Conservation (phyloP, 2,797 vertebrate species). For the Manis crassicaudata region DNA sequence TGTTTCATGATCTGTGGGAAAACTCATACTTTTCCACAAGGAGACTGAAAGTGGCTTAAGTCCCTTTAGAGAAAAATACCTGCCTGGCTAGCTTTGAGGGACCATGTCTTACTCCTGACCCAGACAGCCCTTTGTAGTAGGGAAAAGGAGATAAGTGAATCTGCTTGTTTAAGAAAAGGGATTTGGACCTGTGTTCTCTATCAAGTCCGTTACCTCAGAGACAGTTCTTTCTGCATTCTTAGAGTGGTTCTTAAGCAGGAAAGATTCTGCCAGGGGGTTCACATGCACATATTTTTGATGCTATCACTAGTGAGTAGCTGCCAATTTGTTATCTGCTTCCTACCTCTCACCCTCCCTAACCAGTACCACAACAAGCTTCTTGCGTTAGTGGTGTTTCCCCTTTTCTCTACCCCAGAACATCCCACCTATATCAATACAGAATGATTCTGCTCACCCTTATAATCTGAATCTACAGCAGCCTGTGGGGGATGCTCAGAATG, state of each 20-base stretch:
- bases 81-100: not conserved
- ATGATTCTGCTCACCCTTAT: not conserved
- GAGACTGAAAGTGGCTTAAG: not conserved
- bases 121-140: slow-evolving; percentile 11
- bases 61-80: slow-evolving; percentile 35
- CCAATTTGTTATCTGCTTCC: not conserved
- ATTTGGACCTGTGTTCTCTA: not conserved
- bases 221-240: slow-evolving; percentile 2
- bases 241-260: not conserved
- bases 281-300: not conserved
- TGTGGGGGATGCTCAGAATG: not conserved
- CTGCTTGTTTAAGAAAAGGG: not conserved
- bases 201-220: not conserved
- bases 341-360: not conserved
- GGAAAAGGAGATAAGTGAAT: not conserved
- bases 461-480: not conserved
- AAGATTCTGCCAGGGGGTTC: not conserved
- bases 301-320: not conserved
- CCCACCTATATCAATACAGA: not conserved
- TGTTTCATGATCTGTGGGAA: slow-evolving; percentile 38
- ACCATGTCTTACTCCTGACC: slow-evolving; percentile 16
- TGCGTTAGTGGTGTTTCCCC: not conserved
- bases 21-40: slow-evolving; percentile 69
- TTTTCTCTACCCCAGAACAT: not conserved
- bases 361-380: not conserved